Percentiles rank a stretch among this genome's conserved stretches.
phyloP scores from a whole-genome alignment of 2,797 vertebrate species.

The Microtus californicus region DNA sequence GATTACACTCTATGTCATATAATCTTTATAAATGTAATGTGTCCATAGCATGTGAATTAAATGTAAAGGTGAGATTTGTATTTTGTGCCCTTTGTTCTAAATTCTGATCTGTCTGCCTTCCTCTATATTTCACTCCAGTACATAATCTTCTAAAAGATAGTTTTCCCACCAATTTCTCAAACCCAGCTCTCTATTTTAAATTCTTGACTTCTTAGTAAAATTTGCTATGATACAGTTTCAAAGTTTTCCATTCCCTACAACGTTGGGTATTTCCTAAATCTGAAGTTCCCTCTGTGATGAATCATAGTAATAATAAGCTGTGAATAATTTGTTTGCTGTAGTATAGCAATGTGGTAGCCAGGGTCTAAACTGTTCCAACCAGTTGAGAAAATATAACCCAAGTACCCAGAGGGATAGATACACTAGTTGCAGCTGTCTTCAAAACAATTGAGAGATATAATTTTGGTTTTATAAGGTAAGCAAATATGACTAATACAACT shows the following conservation, averaged over 20 bases:
- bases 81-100: not conserved
- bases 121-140: not conserved
- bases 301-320: slow-evolving; percentile 63
- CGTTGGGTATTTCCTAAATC: slow-evolving; percentile 72
- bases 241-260: slow-evolving; percentile 63
- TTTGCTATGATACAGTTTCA: slow-evolving; percentile 53
- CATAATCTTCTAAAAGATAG: slow-evolving; percentile 12
- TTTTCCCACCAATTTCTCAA: not conserved
- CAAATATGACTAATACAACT: slow-evolving; percentile 75
- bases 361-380: slow-evolving; percentile 56
- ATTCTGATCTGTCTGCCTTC: not conserved
- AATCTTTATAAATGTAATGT: not conserved
- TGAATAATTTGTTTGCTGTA: slow-evolving; percentile 61
- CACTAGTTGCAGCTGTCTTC: slow-evolving; percentile 68
- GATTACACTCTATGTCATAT: not conserved
- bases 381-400: slow-evolving; percentile 62
- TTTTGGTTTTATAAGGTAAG: slow-evolving; percentile 76
- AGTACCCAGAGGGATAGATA: slow-evolving; percentile 52
- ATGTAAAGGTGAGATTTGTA: not conserved
- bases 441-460: slow-evolving; percentile 73
- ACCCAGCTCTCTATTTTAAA: slow-evolving; percentile 48
- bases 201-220: slow-evolving; percentile 26
- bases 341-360: slow-evolving; percentile 74
- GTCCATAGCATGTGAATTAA: not conserved
- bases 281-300: slow-evolving; percentile 51